Percentiles rank a stretch among this genome's conserved stretches.
Conservation (phyloP, 2,797 vertebrate species). For the Poecile montanus region DNA sequence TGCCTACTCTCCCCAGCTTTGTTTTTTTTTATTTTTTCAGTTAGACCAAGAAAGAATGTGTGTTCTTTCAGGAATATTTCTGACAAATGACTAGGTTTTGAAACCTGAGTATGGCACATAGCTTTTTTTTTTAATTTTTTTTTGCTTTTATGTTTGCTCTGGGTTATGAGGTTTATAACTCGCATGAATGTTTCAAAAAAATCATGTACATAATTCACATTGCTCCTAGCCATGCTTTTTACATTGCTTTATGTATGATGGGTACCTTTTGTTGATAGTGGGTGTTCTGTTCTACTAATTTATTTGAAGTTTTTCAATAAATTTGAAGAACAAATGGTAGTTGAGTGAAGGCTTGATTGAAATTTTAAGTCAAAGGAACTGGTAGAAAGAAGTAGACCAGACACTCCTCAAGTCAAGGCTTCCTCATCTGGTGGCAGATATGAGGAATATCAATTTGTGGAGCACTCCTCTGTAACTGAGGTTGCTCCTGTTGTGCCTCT, state of each 20-base stretch:
- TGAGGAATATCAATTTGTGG: neutral
- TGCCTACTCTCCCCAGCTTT: rapidly evolving
- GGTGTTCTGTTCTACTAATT: conserved; percentile 11
- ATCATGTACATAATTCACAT: neutral
- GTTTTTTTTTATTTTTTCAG: neutral
- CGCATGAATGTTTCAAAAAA: neutral
- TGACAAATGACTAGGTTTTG: conserved; percentile 50
- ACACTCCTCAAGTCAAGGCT: neutral
- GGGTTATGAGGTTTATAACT: conserved; percentile 13
- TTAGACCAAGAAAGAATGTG: conserved; percentile 60
- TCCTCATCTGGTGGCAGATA: neutral
- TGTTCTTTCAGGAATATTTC: conserved; percentile 49
- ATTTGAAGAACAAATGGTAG: conserved; percentile 29
- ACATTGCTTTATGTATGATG: conserved; percentile 3
- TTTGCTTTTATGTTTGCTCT: conserved; percentile 26
- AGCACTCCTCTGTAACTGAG: neutral
- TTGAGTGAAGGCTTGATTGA: conserved; percentile 26
- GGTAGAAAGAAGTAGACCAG: neutral
- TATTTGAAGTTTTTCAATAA: conserved; percentile 49
- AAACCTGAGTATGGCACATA: conserved; percentile 60
- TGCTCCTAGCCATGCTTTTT: conserved; percentile 32
- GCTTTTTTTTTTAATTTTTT: neutral
- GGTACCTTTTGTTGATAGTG: neutral
- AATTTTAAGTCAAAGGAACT: neutral
- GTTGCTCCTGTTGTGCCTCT: neutral